These are phyloP conservation scores for Salvelinus fontinalis DNA, from an alignment of 2,113 vertebrate genomes.

Conservation along the genomic window DNA sequence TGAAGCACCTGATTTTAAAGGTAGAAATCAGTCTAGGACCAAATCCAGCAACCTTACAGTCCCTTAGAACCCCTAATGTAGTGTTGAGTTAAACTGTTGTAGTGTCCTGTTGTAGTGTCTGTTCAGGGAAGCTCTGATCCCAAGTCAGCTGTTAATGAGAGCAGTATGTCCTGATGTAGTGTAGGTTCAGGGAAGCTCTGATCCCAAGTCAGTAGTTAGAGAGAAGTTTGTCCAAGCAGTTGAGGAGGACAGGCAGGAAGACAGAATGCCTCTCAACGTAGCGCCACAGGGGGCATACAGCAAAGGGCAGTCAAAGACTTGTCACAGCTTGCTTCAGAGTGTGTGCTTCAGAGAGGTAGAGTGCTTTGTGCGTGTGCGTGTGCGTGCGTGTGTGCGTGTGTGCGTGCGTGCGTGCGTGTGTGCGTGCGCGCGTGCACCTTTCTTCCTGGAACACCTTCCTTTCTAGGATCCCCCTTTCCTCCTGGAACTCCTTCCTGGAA, in stretches of 20 bases:
- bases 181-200: slow-evolving; percentile 11
- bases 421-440: background rate
- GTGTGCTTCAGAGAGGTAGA: background rate
- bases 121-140: slow-evolving; percentile 18
- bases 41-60: no score
- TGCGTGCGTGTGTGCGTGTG: background rate
- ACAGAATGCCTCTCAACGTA: slow-evolving; percentile 43
- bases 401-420: no score
- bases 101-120: background rate
- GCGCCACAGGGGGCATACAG: slow-evolving; percentile 45
- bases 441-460: slow-evolving; percentile 4
- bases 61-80: no score
- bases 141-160: background rate
- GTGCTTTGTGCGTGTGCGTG: background rate
- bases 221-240: slow-evolving; percentile 6
- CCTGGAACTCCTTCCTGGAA: no score
- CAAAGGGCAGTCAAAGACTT: slow-evolving; percentile 36
- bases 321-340: slow-evolving; percentile 37
- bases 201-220: slow-evolving; percentile 48
- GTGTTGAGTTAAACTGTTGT: background rate
- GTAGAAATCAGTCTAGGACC: no score
- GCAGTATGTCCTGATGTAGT: background rate
- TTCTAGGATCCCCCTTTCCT: slow-evolving; percentile 10
- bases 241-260: slow-evolving; percentile 20
- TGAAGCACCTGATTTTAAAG: no score